Percentiles rank a stretch among this genome's conserved stretches.
phyloP scores from a whole-genome alignment of 1,140 invertebrate genomes.

The Mycetomoellerius zeteki region DNA sequence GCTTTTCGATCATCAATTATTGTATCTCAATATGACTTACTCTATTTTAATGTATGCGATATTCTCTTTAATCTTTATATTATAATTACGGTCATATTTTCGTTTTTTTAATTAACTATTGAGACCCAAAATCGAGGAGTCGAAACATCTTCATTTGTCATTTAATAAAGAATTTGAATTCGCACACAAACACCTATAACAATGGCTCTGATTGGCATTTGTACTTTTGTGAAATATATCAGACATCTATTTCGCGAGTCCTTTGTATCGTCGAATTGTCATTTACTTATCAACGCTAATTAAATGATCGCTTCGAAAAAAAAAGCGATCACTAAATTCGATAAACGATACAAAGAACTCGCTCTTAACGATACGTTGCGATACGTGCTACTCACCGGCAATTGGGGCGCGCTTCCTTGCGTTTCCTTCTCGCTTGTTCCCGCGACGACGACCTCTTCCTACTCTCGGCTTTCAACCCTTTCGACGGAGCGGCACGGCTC shows the following conservation, averaged over 20 bases:
- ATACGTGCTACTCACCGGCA: conserved; percentile 35
- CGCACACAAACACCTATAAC: no score
- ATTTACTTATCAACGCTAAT: background rate
- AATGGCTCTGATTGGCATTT: no score
- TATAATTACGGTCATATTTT: no score
- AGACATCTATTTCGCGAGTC: background rate
- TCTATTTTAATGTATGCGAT: no score
- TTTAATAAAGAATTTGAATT: no score
- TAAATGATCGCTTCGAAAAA: background rate
- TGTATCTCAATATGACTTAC: no score
- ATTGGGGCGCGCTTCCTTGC: conserved; percentile 9
- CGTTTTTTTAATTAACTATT: no score
- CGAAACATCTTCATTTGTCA: no score
- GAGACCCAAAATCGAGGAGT: no score
- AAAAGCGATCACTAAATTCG: background rate
- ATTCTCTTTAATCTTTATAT: no score
- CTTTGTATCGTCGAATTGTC: background rate
- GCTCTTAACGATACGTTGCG: background rate
- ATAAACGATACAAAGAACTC: background rate
- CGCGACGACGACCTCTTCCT: conserved; percentile 21
- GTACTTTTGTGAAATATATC: no score
- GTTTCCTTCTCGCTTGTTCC: background rate
- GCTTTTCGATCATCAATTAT: no score
- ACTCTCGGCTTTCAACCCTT: conserved; percentile 47
- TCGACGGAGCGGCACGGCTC: conserved; percentile 36